Evolutionary conservation across 2,113 vertebrate species (phyloP).

Genomic region (Chiloscyllium plagiosum): DNA sequence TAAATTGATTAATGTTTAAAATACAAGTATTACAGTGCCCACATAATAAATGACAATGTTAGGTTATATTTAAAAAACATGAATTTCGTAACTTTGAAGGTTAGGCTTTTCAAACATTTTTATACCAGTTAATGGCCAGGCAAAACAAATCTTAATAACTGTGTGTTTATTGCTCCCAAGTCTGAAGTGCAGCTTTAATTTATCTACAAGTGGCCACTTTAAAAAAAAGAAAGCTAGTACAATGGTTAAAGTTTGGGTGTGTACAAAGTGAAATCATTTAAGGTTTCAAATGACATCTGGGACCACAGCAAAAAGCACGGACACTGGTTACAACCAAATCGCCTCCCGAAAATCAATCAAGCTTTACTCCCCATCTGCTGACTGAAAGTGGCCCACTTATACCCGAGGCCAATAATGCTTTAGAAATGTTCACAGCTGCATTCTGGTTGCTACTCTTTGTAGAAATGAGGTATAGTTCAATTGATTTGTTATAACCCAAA

Average conservation of each 20-base stretch:
- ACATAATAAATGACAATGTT: background rate
- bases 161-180: background rate
- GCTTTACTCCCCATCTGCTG: conserved; percentile 21
- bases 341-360: conserved; percentile 1
- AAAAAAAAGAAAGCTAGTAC: background rate
- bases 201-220: background rate
- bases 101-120: background rate
- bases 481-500: background rate
- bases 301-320: background rate
- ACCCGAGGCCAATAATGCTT: conserved; percentile 6
- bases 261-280: background rate
- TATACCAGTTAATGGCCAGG: background rate
- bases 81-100: background rate
- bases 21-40: background rate
- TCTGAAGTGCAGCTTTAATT: background rate
- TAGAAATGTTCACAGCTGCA: conserved; percentile 28
- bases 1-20: background rate
- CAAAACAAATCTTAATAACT: background rate
- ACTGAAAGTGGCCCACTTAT: conserved; percentile 9
- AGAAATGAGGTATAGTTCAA: background rate
- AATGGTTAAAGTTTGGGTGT: background rate
- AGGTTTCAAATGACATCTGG: background rate
- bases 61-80: background rate
- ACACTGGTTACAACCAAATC: background rate
- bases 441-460: conserved; percentile 1